Percentiles rank a stretch among this genome's conserved stretches.
Evolutionary conservation across 2,888 invertebrate species (phyloP).

Genomic region (Bruchidius siliquastri): DNA sequence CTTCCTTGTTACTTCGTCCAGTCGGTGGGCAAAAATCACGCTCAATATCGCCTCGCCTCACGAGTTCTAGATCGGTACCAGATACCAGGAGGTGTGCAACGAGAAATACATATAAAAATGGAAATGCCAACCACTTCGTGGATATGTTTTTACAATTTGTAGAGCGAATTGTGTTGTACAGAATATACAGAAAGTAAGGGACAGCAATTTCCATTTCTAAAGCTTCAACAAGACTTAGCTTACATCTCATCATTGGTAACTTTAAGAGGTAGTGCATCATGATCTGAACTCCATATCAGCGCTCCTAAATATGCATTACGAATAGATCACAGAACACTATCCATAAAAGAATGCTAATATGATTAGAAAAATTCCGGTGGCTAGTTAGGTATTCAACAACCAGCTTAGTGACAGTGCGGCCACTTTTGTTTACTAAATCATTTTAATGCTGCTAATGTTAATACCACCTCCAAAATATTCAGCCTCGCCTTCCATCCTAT

Average conservation of each 20-base stretch:
- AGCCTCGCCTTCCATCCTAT: conserved; percentile 11
- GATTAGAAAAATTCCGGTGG: conserved; percentile 10
- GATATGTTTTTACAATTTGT: neutral
- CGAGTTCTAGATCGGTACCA: neutral
- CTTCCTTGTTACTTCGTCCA: conserved; percentile 28
- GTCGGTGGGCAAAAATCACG: neutral
- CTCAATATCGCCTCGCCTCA: neutral
- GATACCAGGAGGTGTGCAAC: neutral
- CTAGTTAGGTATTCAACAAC: conserved; percentile 11
- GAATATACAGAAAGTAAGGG: too few relatives aligned
- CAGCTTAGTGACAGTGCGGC: conserved; percentile 14
- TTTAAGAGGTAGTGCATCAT: too few relatives aligned
- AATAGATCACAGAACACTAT: neutral
- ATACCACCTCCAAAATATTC: conserved; percentile 14
- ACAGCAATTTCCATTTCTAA: too few relatives aligned
- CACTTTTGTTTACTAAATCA: conserved; percentile 15
- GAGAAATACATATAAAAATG: neutral
- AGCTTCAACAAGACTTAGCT: too few relatives aligned
- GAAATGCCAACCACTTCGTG: neutral
- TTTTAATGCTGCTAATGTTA: conserved; percentile 17
- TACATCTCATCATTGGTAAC: too few relatives aligned
- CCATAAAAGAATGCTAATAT: neutral
- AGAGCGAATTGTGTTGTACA: neutral
- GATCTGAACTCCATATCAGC: too few relatives aligned
- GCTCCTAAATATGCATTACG: neutral